Evolutionary conservation across 2,888 invertebrate genomes (phyloP), one percentile per base, ranked within the genome.

Genomic region (Troides helena): DNA sequence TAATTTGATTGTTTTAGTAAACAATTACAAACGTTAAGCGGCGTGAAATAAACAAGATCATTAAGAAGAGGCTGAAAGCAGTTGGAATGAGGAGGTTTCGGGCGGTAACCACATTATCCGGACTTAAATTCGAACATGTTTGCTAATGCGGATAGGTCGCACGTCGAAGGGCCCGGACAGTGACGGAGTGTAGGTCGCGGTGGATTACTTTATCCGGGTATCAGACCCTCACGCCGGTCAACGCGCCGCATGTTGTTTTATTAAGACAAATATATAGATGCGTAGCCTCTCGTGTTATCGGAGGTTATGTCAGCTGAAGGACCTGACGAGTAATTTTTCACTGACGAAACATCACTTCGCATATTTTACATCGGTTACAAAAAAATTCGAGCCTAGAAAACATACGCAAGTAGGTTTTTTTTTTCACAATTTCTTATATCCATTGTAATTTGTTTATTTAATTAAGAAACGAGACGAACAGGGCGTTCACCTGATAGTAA

Each of bases 81-180:
- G 76, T 17, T 77, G 80, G 76, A 77, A 75, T 77, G 74, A 76
- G 77, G 76, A 71, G 80, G 81, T 78, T 80, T 75, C 75, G 78
- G 79, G 74, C 70, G 71, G 73, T 75, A 75, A 81, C 85, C 82
- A 76, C 83, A 81, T 74, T 77, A 74, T 76, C 76, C 74, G 74
- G 78, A 82, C 84, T 84, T 83, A 85, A 88, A 88, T 85, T 86
- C 83, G 82, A 84, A 88, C 89, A 87, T 85, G 86, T 88, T 83
- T 82, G 88, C 85, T 89, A 90, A 90, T 87, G 86, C 83, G 74
- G 81, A 81, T 83, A 83, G 85, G 85, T 85, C 82, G 83, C 79
- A 73, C 72, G 81, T 85, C 82, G 84, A 81, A 84, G 82, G 78
- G 73, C 75, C 30, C 76, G 78, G 90, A 90, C 90, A 91, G 82